A percentile compares a stretch with the other conserved stretches of the same genome.
Conservation (phyloP, 2,797 vertebrate genomes). For the Danio tinwini region DNA sequence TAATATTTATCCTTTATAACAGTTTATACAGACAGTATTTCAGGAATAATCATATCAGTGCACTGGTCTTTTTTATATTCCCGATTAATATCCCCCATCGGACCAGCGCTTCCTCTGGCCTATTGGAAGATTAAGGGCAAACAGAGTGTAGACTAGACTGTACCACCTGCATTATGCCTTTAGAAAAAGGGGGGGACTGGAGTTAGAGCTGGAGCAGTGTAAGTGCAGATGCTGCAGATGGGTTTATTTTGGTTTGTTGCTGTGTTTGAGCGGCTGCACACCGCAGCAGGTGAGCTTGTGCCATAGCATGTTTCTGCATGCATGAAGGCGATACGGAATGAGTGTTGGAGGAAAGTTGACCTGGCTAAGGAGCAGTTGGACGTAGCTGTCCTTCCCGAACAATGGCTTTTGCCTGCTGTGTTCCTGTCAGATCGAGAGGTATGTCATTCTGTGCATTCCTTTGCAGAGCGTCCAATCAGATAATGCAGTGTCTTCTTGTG, state of each 20-base stretch:
- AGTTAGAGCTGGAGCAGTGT: background rate
- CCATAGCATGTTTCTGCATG: slow-evolving; percentile 18
- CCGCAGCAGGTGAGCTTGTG: slow-evolving; percentile 9
- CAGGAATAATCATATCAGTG: background rate
- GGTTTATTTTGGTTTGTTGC: slow-evolving; percentile 8
- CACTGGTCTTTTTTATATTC: background rate
- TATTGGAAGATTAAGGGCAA: slow-evolving; percentile 73
- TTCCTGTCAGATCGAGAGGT: slow-evolving; percentile 58
- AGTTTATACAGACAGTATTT: background rate
- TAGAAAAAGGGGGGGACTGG: slow-evolving; percentile 11
- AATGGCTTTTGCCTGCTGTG: slow-evolving; percentile 60
- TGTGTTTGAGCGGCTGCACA: slow-evolving; percentile 12
- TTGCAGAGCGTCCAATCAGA: background rate
- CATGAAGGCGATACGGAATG: background rate
- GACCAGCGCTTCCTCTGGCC: slow-evolving; percentile 63
- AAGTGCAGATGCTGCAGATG: slow-evolving; percentile 53
- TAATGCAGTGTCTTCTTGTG: background rate
- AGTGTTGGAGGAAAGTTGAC: slow-evolving; percentile 23
- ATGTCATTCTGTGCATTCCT: slow-evolving; percentile 20
- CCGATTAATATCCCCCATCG: slow-evolving; percentile 28
- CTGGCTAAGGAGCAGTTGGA: slow-evolving; percentile 59
- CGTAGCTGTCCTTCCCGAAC: slow-evolving; percentile 11
- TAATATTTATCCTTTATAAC: background rate
- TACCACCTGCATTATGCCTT: slow-evolving; percentile 67
- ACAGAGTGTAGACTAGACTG: slow-evolving; percentile 65